Conservation (phyloP, 2,113 vertebrate genomes). For the Trochalopteron elliotii region DNA sequence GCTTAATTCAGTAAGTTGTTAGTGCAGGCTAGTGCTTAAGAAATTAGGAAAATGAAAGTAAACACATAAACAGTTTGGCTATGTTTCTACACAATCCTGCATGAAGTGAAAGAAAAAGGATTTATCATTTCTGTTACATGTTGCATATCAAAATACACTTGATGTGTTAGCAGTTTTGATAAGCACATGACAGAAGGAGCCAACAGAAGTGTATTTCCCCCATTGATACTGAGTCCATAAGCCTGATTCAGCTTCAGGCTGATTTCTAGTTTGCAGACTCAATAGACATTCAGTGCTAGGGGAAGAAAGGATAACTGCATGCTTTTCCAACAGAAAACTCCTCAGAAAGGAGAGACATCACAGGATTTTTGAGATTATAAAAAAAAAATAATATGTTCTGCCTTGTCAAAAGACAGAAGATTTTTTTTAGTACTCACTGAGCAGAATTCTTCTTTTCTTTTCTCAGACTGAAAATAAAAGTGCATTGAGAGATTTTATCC, state of each 20-base stretch:
- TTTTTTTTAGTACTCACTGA: not conserved
- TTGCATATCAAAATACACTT: not conserved
- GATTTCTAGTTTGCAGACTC: not conserved
- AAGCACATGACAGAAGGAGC: not conserved
- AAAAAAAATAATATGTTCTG: not conserved
- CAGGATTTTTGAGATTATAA: not conserved
- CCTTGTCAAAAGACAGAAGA: not conserved
- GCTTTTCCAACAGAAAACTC: not conserved
- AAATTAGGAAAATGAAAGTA: not conserved
- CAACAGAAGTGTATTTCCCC: not conserved
- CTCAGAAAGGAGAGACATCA: not conserved
- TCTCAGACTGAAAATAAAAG: not conserved
- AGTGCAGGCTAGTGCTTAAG: not conserved
- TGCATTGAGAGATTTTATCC: not conserved
- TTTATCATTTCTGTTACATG: not conserved
- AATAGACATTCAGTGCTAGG: not conserved
- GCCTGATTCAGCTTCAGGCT: not conserved
- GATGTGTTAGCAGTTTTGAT: not conserved
- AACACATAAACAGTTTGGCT: not conserved
- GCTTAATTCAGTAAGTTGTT: not conserved
- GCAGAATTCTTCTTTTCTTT: not conserved
- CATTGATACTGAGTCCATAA: not conserved
- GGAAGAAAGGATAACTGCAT: not conserved
- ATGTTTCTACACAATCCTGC: not conserved
- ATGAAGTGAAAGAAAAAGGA: not conserved